These are phyloP conservation scores for Todus mexicanus DNA, from an alignment of 2,797 vertebrate species.

Conservation along the genomic window DNA sequence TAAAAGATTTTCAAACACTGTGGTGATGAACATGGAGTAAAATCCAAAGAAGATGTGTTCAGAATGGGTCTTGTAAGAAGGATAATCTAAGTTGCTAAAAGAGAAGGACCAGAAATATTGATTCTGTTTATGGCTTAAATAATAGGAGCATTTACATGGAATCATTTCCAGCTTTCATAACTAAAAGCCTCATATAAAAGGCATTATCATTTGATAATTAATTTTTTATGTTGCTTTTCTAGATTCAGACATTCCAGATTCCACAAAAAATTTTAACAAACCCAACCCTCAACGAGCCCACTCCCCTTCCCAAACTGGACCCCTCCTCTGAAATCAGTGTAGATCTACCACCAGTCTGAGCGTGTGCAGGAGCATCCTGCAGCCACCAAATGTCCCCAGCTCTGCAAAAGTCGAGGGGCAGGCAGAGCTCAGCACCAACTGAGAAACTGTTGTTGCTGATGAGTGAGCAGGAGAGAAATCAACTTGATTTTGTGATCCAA, in stretches of 20 bases:
- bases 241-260: not conserved
- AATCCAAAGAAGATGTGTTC: not conserved
- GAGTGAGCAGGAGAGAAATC: not conserved
- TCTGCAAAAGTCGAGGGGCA: not conserved
- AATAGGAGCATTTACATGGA: not conserved
- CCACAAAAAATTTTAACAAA: not conserved
- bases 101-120: not conserved
- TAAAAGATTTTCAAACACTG: not conserved
- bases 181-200: not conserved
- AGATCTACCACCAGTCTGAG: not conserved
- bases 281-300: not conserved
- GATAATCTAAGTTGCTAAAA: not conserved
- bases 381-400: not conserved
- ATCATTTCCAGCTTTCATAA: not conserved
- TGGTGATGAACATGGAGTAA: not conserved
- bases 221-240: not conserved
- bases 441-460: not conserved
- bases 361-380: not conserved
- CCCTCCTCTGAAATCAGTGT: not conserved
- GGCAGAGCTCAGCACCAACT: not conserved
- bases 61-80: not conserved
- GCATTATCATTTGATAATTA: not conserved
- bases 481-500: not conserved
- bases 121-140: not conserved
- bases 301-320: not conserved